A percentile compares a stretch with the other conserved stretches of the same genome.
Evolutionary conservation across 2,888 invertebrate genomes (phyloP).

Genomic region (Meiosimyza platycephala): DNA sequence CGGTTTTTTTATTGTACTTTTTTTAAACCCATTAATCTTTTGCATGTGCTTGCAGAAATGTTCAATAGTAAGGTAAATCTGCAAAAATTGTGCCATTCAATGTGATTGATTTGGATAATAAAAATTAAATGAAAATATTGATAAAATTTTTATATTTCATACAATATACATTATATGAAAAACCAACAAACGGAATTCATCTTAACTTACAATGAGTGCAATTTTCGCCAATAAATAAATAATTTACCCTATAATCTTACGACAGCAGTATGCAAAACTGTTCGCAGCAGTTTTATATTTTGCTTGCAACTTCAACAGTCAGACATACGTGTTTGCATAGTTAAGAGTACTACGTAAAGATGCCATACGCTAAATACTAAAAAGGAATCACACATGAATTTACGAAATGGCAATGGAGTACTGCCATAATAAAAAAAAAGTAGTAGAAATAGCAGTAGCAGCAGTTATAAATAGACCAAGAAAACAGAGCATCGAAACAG

Average conservation of each 20-base stretch:
- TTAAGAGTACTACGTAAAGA: background rate
- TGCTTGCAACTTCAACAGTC: background rate
- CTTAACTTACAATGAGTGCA: no score
- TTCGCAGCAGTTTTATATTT: constrained; percentile 10
- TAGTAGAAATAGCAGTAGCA: background rate
- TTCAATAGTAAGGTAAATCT: background rate
- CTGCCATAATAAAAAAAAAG: background rate
- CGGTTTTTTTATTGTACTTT: background rate
- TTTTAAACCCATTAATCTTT: constrained; percentile 15
- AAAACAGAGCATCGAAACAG: background rate
- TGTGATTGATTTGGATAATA: no score
- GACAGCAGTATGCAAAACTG: background rate
- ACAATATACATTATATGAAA: no score
- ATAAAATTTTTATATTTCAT: no score
- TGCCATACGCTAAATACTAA: constrained; percentile 9
- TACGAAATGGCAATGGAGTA: background rate
- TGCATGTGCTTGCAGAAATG: constrained; percentile 15
- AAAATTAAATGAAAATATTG: no score
- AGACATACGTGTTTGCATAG: constrained; percentile 13
- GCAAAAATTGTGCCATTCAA: no score
- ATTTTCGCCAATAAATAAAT: no score
- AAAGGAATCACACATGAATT: constrained; percentile 9
- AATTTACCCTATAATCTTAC: background rate
- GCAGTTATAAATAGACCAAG: no score
- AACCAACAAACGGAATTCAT: no score